Conservation (phyloP, 2,797 vertebrate genomes). For the Carapus acus region DNA sequence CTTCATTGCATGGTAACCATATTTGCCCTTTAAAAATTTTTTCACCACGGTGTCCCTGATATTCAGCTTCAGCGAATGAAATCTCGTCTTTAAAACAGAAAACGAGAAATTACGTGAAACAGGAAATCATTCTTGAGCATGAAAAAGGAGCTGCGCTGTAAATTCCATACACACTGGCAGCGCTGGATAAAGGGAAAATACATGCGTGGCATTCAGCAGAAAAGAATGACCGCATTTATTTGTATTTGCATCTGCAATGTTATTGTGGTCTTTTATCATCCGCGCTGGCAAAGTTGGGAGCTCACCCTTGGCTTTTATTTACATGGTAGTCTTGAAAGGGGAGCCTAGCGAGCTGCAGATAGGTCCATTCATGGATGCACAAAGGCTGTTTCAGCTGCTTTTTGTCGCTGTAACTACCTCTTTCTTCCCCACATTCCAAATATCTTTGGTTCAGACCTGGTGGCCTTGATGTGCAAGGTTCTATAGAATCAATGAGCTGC, state of each 20-base stretch:
- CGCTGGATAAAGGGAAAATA: conserved; percentile 44
- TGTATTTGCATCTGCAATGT: conserved; percentile 64
- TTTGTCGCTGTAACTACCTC: conserved; percentile 74
- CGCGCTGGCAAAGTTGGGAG: conserved; percentile 64
- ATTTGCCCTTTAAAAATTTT: too few relatives aligned
- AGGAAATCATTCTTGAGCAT: background rate
- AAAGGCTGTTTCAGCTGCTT: conserved; percentile 70
- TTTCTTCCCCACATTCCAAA: conserved; percentile 75
- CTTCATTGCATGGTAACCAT: too few relatives aligned
- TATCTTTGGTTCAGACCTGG: conserved; percentile 73
- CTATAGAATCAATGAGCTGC: conserved; percentile 73
- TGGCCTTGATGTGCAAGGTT: conserved; percentile 76
- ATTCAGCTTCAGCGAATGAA: background rate
- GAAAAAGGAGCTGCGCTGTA: conserved; percentile 5
- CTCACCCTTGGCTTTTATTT: conserved; percentile 73
- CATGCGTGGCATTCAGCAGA: conserved; percentile 44
- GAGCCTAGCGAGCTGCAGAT: conserved; percentile 66
- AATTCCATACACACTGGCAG: conserved; percentile 48
- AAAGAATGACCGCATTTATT: conserved; percentile 64
- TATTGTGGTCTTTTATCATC: conserved; percentile 67
- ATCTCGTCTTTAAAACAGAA: conserved; percentile 7
- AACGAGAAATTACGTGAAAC: too few relatives aligned
- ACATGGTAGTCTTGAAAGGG: conserved; percentile 67
- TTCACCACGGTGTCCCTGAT: too few relatives aligned
- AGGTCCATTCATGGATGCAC: conserved; percentile 67